Evolutionary conservation across 2,797 vertebrate genomes (phyloP), one percentile per base, ranked within the genome.

Genomic region (Gymnodraco acuticeps): DNA sequence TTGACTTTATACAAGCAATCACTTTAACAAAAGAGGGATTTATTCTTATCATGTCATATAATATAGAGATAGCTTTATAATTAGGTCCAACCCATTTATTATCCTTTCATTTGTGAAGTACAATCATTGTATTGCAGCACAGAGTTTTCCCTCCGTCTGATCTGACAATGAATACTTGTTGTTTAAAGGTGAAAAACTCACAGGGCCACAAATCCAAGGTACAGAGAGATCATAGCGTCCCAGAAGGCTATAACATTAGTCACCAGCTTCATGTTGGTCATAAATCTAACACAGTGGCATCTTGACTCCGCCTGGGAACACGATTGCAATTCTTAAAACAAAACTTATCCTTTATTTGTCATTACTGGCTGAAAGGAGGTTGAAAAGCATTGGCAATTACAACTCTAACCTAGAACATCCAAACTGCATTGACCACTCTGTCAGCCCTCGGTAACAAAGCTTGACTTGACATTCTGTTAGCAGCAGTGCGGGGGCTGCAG

Each of bases 381-480:
- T 17, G 85, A 79, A 90, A 38, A 91, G 91, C 83, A 65, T 70
- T 33, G 58, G 73, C 56, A 55, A 90, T 90, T 86, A 87, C 75
- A 84, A 77, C 77, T 77, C 80, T 77, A 88, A 83, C 71, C 89
- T 80, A 48, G 54, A 82, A 85, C 84, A 90, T 92, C 81, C 79
- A 83, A 83, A 87, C 74, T 78, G 76, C 88, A 89, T 90, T 91
- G 93, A 92, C 92, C 87, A 82, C 82, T 88, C 79, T 85, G 89
- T 93, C 89, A 92, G 87, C 82, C 84, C 60, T 83, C 52, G 52
- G 74, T 88, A 86, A 87, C 81, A 81, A 85, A 84, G 88, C 87
- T 88, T 80, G 90, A 88, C 91, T 89, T 92, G 91, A 91, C 92
- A 90, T 90, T 92, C 87, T 70, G 86, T 93, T 93, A 90, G 88